A percentile compares a stretch with the other conserved stretches of the same genome.
phyloP scores from a whole-genome alignment of 2,888 invertebrate species.

The Pachycephus smyrnensis region DNA sequence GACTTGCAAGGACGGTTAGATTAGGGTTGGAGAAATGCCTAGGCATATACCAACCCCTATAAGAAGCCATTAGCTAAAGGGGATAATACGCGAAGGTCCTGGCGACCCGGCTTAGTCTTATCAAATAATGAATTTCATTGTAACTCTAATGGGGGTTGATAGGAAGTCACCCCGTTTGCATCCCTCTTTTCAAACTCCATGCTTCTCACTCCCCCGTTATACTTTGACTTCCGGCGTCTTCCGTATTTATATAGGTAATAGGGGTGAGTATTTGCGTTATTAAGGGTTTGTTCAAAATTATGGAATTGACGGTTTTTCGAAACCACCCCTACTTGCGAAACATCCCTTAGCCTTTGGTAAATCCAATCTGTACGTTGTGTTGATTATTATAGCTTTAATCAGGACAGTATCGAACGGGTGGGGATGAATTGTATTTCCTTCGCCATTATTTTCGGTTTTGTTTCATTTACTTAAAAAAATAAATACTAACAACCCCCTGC shows the following conservation, averaged over 20 bases:
- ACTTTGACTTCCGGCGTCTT: neutral
- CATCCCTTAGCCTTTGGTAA: neutral
- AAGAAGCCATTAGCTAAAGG: slow-evolving; percentile 4
- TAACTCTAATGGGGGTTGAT: neutral
- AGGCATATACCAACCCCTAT: neutral
- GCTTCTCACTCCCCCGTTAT: neutral
- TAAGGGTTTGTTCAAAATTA: neutral
- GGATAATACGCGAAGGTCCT: slow-evolving; percentile 4
- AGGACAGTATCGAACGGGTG: too few species aligned
- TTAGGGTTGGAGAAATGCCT: neutral
- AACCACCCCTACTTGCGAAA: neutral
- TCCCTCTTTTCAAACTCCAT: neutral
- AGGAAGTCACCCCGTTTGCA: neutral
- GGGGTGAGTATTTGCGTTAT: too few species aligned
- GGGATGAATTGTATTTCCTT: too few species aligned
- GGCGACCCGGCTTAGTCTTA: slow-evolving; percentile 8
- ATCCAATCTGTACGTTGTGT: neutral
- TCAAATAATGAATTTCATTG: slow-evolving; percentile 9
- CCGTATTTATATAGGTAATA: too few species aligned
- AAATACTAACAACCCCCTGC: neutral
- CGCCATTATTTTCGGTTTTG: too few species aligned
- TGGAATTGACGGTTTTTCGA: neutral
- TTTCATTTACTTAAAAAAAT: too few species aligned
- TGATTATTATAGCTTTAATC: neutral
- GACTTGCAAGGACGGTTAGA: neutral